A percentile compares a stretch with the other conserved stretches of the same genome.
Evolutionary conservation across 1,140 invertebrate species (phyloP).

Genomic region (Pogonomyrmex californicus): DNA sequence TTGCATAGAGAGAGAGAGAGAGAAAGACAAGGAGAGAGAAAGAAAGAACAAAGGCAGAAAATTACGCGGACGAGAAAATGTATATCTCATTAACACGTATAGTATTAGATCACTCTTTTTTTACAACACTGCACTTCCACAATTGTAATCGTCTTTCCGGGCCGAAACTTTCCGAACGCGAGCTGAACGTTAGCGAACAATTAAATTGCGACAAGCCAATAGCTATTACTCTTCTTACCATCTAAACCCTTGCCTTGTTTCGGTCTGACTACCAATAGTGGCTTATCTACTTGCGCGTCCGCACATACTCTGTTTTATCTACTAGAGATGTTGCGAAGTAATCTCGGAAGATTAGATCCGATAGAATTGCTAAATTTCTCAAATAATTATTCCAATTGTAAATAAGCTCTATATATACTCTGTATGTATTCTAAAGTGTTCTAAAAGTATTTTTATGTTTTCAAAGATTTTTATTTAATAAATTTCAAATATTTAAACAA

Average conservation of each 20-base stretch:
- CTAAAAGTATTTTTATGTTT: neutral
- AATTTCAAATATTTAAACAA: neutral
- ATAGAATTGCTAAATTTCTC: neutral
- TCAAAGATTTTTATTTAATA: neutral
- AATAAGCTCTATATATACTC: neutral
- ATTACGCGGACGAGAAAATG: slow-evolving; percentile 1
- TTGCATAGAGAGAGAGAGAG: neutral
- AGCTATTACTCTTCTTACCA: slow-evolving; percentile 16
- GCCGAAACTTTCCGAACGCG: neutral
- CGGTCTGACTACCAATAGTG: slow-evolving; percentile 13
- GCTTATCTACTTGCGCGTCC: slow-evolving; percentile 48
- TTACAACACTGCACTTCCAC: neutral
- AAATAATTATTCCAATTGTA: neutral
- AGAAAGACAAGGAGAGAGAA: neutral
- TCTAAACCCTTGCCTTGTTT: slow-evolving; percentile 1
- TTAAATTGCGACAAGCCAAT: slow-evolving; percentile 49
- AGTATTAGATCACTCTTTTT: slow-evolving; percentile 24
- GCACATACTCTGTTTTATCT: slow-evolving; percentile 10
- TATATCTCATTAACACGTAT: slow-evolving; percentile 29
- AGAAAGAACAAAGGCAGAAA: neutral
- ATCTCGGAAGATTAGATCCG: slow-evolving; percentile 4
- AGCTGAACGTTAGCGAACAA: slow-evolving; percentile 32
- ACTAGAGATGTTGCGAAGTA: slow-evolving; percentile 9
- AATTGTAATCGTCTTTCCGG: neutral
- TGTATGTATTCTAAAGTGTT: neutral